phyloP scores from a whole-genome alignment of 1,140 invertebrate species.

The Saccostrea glomerata region DNA sequence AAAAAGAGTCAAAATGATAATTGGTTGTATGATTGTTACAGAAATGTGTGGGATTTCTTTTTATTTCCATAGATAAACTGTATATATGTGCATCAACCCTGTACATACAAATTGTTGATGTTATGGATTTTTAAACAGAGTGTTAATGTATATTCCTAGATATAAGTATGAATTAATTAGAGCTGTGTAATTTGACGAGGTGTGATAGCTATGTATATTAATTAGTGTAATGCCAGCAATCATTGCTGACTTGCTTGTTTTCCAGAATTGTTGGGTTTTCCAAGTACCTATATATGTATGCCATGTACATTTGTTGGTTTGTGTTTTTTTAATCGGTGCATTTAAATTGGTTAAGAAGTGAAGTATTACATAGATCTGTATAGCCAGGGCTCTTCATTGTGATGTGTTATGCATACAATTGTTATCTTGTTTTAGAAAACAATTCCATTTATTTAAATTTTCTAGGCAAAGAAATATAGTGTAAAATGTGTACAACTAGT shows the following conservation, averaged over 20 bases:
- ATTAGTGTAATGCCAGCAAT: background rate
- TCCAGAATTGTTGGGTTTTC: slow-evolving; percentile 21
- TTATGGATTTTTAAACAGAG: slow-evolving; percentile 37
- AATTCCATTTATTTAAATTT: background rate
- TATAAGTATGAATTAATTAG: slow-evolving; percentile 7
- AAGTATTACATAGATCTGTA: slow-evolving; percentile 1
- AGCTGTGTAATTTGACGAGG: slow-evolving; percentile 5
- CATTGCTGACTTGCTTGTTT: slow-evolving; percentile 5
- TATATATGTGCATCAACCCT: slow-evolving; percentile 13
- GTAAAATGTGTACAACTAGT: no score
- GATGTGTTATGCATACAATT: background rate
- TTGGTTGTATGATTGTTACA: slow-evolving; percentile 29
- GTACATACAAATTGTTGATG: slow-evolving; percentile 10
- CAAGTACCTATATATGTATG: slow-evolving; percentile 21
- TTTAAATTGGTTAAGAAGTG: background rate
- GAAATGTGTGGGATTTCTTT: background rate
- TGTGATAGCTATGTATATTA: slow-evolving; percentile 22
- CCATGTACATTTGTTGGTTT: slow-evolving; percentile 28
- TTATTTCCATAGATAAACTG: background rate
- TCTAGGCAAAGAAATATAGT: background rate
- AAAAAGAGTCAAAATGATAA: slow-evolving; percentile 29
- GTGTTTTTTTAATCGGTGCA: slow-evolving; percentile 27
- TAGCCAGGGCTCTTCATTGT: slow-evolving; percentile 4
- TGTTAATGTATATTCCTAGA: slow-evolving; percentile 30
- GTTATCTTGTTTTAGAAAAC: background rate